Conservation (phyloP, 30 jellyfish, hydroid and myxozoan genomes). For the Cassiopea xamachana region DNA sequence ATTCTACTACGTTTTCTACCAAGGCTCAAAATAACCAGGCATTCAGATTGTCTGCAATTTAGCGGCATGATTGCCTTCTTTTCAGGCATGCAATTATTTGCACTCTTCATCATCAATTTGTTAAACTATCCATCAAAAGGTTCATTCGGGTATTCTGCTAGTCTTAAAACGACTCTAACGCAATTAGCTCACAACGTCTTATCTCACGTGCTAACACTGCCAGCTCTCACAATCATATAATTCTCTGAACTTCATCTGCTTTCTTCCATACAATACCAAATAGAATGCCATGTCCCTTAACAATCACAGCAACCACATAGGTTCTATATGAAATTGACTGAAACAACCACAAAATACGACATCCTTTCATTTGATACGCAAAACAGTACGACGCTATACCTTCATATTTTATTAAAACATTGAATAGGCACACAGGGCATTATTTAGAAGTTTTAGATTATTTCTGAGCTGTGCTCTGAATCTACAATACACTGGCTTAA, state of each 20-base stretch:
- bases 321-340: neutral
- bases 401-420: neutral
- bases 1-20: conserved; percentile 37
- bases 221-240: neutral
- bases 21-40: conserved; percentile 55
- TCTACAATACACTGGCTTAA: neutral
- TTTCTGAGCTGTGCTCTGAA: neutral
- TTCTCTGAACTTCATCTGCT: neutral
- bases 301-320: neutral
- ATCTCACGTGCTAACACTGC: neutral
- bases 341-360: neutral
- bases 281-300: neutral
- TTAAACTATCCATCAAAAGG: neutral
- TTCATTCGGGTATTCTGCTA: neutral
- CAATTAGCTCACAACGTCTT: too few species aligned
- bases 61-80: neutral
- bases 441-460: neutral
- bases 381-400: neutral
- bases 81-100: neutral
- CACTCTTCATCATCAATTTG: neutral
- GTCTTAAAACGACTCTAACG: too few species aligned
- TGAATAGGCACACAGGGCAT: neutral
- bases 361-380: neutral
- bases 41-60: conserved; percentile 11
- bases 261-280: neutral